phyloP scores from a whole-genome alignment of 1,140 invertebrate genomes.

The Periplaneta americana region DNA sequence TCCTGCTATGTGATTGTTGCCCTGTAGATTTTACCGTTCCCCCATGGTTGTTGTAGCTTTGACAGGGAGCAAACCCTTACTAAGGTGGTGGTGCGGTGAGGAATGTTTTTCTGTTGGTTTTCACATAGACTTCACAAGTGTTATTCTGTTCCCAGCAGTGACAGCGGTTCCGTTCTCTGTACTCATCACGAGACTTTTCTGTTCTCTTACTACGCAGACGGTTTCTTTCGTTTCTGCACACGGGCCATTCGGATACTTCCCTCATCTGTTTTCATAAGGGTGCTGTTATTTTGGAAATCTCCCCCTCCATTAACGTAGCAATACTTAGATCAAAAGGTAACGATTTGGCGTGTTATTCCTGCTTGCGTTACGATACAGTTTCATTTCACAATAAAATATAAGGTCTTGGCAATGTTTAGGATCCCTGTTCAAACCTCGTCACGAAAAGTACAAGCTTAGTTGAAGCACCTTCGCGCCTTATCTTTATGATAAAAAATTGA shows the following conservation, averaged over 20 bases:
- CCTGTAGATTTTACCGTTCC: slow-evolving; percentile 30
- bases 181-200: background rate
- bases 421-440: slow-evolving; percentile 41
- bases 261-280: slow-evolving; percentile 14
- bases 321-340: slow-evolving; percentile 12
- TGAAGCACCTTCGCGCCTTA: slow-evolving; percentile 67
- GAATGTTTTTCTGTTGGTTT: slow-evolving; percentile 23
- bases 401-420: slow-evolving; percentile 30
- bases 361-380: slow-evolving; percentile 7
- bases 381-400: slow-evolving; percentile 16
- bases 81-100: slow-evolving; percentile 22
- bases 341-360: slow-evolving; percentile 10
- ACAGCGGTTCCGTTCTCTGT: background rate
- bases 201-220: background rate
- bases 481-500: slow-evolving; percentile 48
- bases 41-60: slow-evolving; percentile 30
- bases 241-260: slow-evolving; percentile 13
- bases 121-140: background rate
- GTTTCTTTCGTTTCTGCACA: slow-evolving; percentile 12
- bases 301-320: slow-evolving; percentile 11
- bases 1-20: slow-evolving; percentile 29
- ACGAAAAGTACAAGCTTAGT: slow-evolving; percentile 67
- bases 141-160: background rate
- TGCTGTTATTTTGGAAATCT: slow-evolving; percentile 20
- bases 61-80: slow-evolving; percentile 24